A percentile compares a stretch with the other conserved stretches of the same genome.
These are phyloP conservation scores for Hippasteria phrygiana DNA, from an alignment of 53 echinoderm and acorn worm species.

Conservation along the genomic window DNA sequence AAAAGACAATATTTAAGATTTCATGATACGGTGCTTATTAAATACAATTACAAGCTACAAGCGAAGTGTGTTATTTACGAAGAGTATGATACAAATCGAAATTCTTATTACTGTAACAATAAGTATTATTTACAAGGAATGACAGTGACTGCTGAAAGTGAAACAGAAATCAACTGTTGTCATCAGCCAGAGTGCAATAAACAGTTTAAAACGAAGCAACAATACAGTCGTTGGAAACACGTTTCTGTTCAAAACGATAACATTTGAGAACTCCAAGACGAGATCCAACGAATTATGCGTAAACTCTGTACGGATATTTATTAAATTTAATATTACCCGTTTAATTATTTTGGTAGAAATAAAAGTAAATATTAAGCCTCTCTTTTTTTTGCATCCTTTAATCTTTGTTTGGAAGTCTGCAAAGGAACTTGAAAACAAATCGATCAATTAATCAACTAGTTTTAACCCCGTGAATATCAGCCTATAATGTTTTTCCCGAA, in stretches of 20 bases:
- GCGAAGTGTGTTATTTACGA: background rate
- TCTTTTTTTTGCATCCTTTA: too few species aligned
- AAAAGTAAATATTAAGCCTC: too few species aligned
- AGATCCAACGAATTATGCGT: background rate
- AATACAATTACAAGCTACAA: background rate
- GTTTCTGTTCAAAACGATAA: background rate
- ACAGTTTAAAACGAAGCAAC: background rate
- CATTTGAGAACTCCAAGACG: background rate
- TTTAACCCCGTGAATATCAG: too few species aligned
- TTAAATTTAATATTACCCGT: too few species aligned
- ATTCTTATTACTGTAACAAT: background rate
- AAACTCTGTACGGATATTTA: background rate
- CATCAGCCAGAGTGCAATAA: too few species aligned
- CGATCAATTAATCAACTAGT: too few species aligned
- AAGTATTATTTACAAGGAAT: background rate
- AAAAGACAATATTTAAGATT: background rate
- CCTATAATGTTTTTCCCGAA: too few species aligned
- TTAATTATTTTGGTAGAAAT: too few species aligned
- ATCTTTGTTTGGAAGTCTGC: too few species aligned
- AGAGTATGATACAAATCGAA: background rate
- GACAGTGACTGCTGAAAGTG: background rate
- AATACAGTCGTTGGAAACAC: background rate
- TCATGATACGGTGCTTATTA: background rate
- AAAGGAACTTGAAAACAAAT: too few species aligned
- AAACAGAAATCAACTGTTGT: background rate